Conservation (phyloP, 2,888 invertebrate species). For the Ypsolopha scabrella region DNA sequence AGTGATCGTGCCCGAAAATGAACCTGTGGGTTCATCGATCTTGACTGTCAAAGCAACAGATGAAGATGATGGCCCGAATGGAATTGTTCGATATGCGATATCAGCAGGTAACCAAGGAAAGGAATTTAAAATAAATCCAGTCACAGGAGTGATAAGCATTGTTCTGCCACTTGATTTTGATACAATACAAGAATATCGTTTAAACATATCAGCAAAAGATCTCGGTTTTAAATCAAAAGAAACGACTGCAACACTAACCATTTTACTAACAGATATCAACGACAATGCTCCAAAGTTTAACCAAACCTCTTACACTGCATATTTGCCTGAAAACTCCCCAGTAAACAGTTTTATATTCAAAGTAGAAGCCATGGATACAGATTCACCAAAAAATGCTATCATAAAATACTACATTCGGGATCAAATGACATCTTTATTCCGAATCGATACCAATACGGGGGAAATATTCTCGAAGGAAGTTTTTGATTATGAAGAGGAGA, state of each 20-base stretch:
- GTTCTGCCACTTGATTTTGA: conserved; percentile 89
- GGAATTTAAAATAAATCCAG: conserved; percentile 83
- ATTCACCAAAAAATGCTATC: conserved; percentile 88
- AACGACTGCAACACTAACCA: conserved; percentile 84
- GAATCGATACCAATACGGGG: conserved; percentile 82
- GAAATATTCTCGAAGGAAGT: conserved; percentile 78
- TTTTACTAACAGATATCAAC: conserved; percentile 92
- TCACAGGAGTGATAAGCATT: conserved; percentile 84
- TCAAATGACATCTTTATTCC: conserved; percentile 80
- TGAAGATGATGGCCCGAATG: conserved; percentile 89
- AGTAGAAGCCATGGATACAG: conserved; percentile 84
- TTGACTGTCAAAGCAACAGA: conserved; percentile 88
- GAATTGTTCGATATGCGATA: conserved; percentile 86
- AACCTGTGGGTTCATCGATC: conserved; percentile 87
- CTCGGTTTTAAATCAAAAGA: conserved; percentile 83
- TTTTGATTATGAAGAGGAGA: conserved; percentile 91
- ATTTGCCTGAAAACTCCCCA: conserved; percentile 85
- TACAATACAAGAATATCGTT: conserved; percentile 81
- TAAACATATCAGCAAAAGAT: conserved; percentile 91
- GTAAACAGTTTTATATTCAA: conserved; percentile 80
- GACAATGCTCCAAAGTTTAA: conserved; percentile 93
- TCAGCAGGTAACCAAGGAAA: conserved; percentile 85
- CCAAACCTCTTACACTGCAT: conserved; percentile 80
- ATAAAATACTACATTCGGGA: conserved; percentile 87
- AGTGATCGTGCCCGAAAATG: conserved; percentile 93